These are phyloP conservation scores for crab-eating macaque (Macaca fascicularis) DNA, from an alignment of 2,113 vertebrate genomes.

Conservation along the genomic window DNA sequence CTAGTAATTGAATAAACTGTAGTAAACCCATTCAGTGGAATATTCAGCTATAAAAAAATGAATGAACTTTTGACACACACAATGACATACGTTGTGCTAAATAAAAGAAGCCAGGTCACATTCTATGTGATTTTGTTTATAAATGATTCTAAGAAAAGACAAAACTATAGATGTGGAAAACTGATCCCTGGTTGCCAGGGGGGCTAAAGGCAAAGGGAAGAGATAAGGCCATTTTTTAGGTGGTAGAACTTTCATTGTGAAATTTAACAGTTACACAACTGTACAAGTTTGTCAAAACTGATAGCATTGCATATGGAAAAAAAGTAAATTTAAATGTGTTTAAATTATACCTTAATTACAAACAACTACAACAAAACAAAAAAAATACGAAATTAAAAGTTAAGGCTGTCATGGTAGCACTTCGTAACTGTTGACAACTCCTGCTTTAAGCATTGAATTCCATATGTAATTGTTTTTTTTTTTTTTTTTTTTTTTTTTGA, in stretches of 20 bases:
- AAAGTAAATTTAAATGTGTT: not conserved
- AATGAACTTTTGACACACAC: not conserved
- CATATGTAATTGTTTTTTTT: not conserved
- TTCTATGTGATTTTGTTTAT: not conserved
- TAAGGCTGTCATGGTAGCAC: not conserved
- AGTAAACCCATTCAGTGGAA: not conserved
- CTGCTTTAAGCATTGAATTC: not conserved
- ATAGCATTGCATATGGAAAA: not conserved
- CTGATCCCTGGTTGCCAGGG: rapidly evolving
- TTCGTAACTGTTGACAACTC: not conserved
- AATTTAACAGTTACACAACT: not conserved
- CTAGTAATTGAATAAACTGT: not conserved
- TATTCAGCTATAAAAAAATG: not conserved
- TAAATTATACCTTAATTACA: not conserved
- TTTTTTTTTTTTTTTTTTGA: too few species aligned
- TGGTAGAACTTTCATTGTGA: not conserved
- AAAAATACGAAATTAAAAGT: not conserved
- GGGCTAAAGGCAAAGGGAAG: rapidly evolving
- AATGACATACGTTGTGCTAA: not conserved
- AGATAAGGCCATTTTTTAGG: not conserved
- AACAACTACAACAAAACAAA: not conserved
- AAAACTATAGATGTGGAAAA: not conserved
- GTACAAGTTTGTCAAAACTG: not conserved
- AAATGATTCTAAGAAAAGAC: not conserved
- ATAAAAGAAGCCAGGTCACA: not conserved